These are phyloP conservation scores for Mnemiopsis leidyi DNA, from an alignment of 37 sponge, comb jelly and placozoan species.

Conservation along the genomic window DNA sequence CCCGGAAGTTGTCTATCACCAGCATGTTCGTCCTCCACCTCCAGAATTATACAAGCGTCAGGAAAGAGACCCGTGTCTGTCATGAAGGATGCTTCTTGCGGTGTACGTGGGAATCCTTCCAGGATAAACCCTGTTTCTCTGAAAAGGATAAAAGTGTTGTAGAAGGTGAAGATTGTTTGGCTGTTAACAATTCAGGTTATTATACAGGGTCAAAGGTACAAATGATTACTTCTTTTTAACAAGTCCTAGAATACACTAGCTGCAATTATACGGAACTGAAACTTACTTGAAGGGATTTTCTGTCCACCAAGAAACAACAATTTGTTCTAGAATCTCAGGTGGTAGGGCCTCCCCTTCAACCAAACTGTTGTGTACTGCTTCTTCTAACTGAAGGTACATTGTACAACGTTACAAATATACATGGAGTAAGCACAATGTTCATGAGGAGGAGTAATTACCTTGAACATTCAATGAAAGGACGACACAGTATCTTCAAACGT, in stretches of 20 bases:
- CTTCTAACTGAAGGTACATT: conserved; percentile 71
- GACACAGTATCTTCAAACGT: no score
- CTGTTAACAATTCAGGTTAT: no score
- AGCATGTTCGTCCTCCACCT: conserved; percentile 74
- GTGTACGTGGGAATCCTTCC: conserved; percentile 85
- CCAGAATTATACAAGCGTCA: conserved; percentile 78
- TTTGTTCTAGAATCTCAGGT: conserved; percentile 73
- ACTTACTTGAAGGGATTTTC: conserved; percentile 87
- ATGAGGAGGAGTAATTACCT: no score
- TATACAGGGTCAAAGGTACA: no score
- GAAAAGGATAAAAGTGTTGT: background rate
- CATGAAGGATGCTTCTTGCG: conserved; percentile 77
- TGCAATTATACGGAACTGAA: no score
- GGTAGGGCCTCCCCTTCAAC: conserved; percentile 75
- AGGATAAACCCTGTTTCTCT: conserved; percentile 90
- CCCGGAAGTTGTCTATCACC: conserved; percentile 74
- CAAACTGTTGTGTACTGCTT: conserved; percentile 72
- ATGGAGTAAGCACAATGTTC: no score
- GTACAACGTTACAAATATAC: no score
- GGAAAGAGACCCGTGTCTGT: conserved; percentile 77
- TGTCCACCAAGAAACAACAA: conserved; percentile 75
- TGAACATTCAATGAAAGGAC: no score
- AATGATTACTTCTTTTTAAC: no score
- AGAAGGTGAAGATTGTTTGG: background rate
- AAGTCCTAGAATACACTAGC: no score